Evolutionary conservation across 2,113 vertebrate genomes (phyloP), one percentile per base, ranked within the genome.

Genomic region (Nymphicus hollandicus): DNA sequence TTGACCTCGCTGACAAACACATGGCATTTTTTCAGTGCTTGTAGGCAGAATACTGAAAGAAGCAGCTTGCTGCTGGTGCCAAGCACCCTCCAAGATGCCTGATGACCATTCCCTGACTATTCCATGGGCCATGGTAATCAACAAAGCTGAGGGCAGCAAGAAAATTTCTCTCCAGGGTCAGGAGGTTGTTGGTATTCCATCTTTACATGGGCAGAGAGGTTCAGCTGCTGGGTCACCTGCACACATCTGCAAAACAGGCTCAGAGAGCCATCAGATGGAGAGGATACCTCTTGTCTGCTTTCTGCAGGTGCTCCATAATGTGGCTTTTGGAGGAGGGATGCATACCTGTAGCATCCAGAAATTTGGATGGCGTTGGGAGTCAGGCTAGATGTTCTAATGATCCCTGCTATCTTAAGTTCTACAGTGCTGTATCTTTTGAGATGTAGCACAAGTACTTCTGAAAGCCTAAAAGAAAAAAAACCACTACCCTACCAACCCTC

Each of bases 21-120:
- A 1, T 10, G 31, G 10, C 4, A 10, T 18, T 72, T 85, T 60
- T 64, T 44, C 33, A 17, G 50, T 19, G 15, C 63, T 50, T 0
- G 1, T 27, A 60, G 86, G 39, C 39, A 69, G 29, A 29, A 44
- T 19, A 65, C 4, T 29, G 28, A 68, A 46, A 33, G 66, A 44
- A 86, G 23, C 19, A 76, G 55, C 35, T 80, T 0, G 0, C 53
- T 61, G 35, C 39, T 83, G 53, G 8, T 2, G 2, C 20, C 2
- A 5, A 81, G 31, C 24, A 17, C 37, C 35, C 58, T 86, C 76
- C 52, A n/a, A 80, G 33, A 2, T 43, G 47, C 65, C 47, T 47
- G 46, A 47, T 64, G 39, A 27, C 8, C 4, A 0, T 49, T 25
- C 17, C n/a, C 11, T 78, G 18, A 52, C 84, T 43, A 20, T 58